These are phyloP conservation scores for Carlito syrichta DNA, from an alignment of 2,113 vertebrate genomes.

Conservation along the genomic window DNA sequence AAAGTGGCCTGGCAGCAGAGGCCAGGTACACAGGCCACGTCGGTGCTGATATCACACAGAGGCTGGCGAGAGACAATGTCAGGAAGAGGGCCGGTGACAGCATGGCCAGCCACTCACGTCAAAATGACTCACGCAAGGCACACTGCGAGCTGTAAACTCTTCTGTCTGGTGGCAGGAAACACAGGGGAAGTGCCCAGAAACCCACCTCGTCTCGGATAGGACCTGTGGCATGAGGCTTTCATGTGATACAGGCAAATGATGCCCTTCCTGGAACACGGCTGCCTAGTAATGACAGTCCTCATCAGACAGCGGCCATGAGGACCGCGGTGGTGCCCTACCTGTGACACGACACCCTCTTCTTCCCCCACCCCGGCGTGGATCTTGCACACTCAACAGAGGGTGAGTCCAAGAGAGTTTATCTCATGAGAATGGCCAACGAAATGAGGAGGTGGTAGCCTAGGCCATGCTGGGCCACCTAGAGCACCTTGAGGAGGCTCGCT, in stretches of 20 bases:
- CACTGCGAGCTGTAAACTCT: constrained; percentile 92
- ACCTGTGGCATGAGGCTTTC: constrained; percentile 88
- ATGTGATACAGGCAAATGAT: constrained; percentile 87
- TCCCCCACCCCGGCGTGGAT: constrained; percentile 67
- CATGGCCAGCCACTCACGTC: constrained; percentile 86
- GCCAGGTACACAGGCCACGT: constrained; percentile 83
- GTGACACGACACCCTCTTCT: constrained; percentile 21
- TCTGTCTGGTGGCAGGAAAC: constrained; percentile 90
- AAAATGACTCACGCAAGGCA: constrained; percentile 90
- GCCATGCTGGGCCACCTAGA: constrained; percentile 89
- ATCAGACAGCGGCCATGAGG: constrained; percentile 80
- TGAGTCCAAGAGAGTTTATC: constrained; percentile 81
- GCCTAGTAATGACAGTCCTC: constrained; percentile 86
- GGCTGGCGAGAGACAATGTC: constrained; percentile 79
- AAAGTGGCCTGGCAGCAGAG: constrained; percentile 80
- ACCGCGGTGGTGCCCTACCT: neutral
- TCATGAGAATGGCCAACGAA: constrained; percentile 87
- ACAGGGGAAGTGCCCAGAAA: constrained; percentile 79
- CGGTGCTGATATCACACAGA: constrained; percentile 82
- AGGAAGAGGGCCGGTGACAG: constrained; percentile 87
- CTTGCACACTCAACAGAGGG: constrained; percentile 82
- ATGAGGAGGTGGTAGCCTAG: constrained; percentile 84
- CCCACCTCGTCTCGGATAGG: constrained; percentile 82
- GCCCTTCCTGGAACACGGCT: constrained; percentile 85
- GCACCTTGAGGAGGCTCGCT: constrained; percentile 91